Evolutionary conservation across 2,113 vertebrate genomes (phyloP).

Genomic region (Vulpes ferrilata): DNA sequence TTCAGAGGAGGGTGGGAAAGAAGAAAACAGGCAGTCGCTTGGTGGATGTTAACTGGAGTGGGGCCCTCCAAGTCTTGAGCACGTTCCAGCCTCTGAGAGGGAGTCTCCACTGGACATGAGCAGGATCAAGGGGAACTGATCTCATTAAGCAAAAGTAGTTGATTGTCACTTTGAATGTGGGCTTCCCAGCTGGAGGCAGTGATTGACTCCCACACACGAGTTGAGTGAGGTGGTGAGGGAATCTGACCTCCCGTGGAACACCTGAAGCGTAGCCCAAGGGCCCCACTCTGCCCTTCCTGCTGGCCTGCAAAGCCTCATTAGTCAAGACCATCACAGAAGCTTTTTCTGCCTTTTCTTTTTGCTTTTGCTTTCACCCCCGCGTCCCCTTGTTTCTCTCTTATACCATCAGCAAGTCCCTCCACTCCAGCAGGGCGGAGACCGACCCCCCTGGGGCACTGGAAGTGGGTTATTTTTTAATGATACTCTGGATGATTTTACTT

Average conservation of each 20-base stretch:
- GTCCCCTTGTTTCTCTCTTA: neutral
- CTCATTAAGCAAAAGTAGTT: slow-evolving; percentile 64
- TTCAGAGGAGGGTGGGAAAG: neutral
- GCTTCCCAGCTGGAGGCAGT: slow-evolving; percentile 19
- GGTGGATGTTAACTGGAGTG: slow-evolving; percentile 74
- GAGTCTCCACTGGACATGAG: neutral
- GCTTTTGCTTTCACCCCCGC: neutral
- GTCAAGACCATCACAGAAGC: slow-evolving; percentile 7
- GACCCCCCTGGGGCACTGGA: neutral
- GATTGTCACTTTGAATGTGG: slow-evolving; percentile 55
- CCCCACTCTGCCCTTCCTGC: neutral
- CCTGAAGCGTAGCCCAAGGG: neutral
- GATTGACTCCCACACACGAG: neutral
- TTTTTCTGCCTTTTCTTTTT: neutral
- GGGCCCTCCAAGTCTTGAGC: slow-evolving; percentile 42
- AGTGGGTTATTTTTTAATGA: slow-evolving; percentile 74
- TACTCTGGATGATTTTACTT: slow-evolving; percentile 66
- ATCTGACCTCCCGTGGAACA: neutral
- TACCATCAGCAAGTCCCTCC: neutral
- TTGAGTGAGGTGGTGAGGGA: neutral
- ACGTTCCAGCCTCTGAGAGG: slow-evolving; percentile 38
- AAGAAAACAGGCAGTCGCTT: neutral
- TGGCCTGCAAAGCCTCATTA: slow-evolving; percentile 29
- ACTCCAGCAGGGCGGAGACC: slow-evolving; percentile 41
- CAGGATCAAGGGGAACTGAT: slow-evolving; percentile 34